Conservation (phyloP, 2,888 invertebrate genomes). For the Pandemis corylana region DNA sequence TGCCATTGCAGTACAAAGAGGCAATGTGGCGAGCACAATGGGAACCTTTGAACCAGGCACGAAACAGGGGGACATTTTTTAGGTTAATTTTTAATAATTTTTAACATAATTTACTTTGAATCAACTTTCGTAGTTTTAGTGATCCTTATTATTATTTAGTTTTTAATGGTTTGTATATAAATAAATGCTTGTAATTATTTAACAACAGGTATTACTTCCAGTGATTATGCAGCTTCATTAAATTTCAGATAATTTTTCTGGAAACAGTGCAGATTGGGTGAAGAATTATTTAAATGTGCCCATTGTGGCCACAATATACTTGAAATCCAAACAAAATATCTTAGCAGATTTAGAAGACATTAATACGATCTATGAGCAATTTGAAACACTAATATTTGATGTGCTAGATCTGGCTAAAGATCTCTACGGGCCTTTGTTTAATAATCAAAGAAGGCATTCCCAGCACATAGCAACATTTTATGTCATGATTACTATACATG, state of each 20-base stretch:
- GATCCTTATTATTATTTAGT: too few species aligned
- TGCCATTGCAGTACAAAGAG: too few species aligned
- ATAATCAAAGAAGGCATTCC: neutral
- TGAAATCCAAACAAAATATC: slow-evolving; percentile 54
- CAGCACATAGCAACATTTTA: neutral
- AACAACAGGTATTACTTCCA: neutral
- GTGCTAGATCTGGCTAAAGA: slow-evolving; percentile 61
- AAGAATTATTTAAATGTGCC: slow-evolving; percentile 72
- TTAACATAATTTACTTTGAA: too few species aligned
- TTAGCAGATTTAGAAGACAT: slow-evolving; percentile 59
- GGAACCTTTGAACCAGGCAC: too few species aligned
- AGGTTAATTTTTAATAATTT: too few species aligned
- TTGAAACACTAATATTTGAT: slow-evolving; percentile 63
- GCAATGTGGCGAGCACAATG: too few species aligned
- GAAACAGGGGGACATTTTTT: too few species aligned
- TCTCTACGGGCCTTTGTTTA: slow-evolving; percentile 72
- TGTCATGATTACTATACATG: neutral
- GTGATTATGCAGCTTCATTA: too few species aligned
- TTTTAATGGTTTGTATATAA: too few species aligned
- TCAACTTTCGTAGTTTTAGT: too few species aligned
- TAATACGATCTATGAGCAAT: slow-evolving; percentile 53
- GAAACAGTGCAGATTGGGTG: slow-evolving; percentile 77
- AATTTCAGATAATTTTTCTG: slow-evolving; percentile 66
- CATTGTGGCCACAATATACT: slow-evolving; percentile 67
- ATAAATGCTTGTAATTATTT: slow-evolving; percentile 1